These are phyloP conservation scores for Blera fallax DNA, from an alignment of 2,888 invertebrate species.

Conservation along the genomic window DNA sequence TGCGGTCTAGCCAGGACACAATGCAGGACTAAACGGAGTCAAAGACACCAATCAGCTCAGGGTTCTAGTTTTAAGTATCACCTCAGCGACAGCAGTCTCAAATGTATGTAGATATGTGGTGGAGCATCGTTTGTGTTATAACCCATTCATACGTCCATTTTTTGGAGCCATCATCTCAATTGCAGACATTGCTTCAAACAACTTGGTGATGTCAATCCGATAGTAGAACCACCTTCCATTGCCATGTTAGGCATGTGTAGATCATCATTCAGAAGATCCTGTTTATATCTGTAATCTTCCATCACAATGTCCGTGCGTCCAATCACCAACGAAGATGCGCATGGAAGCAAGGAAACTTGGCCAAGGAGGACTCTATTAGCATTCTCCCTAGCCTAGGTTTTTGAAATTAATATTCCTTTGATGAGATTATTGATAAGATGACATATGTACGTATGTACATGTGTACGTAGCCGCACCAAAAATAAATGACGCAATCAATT, in stretches of 20 bases:
- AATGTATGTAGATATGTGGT: constrained; percentile 93
- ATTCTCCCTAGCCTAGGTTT: background rate
- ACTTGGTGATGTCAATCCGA: constrained; percentile 82
- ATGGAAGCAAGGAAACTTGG: no score
- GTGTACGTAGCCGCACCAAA: no score
- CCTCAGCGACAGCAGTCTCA: constrained; percentile 92
- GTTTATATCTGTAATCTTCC: constrained; percentile 57
- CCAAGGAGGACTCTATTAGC: no score
- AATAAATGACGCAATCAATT: no score
- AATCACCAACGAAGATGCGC: no score
- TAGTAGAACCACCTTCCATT: constrained; percentile 74
- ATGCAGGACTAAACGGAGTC: constrained; percentile 96
- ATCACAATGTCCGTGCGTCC: no score
- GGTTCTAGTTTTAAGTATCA: constrained; percentile 88
- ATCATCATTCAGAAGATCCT: constrained; percentile 51
- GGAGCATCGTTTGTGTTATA: constrained; percentile 94
- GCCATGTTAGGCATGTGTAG: constrained; percentile 60
- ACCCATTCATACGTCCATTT: constrained; percentile 99
- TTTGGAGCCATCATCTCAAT: constrained; percentile 99
- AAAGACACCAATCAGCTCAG: constrained; percentile 95
- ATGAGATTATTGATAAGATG: background rate
- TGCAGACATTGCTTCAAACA: constrained; percentile 99
- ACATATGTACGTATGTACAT: no score
- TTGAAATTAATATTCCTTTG: background rate
- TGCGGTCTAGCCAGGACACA: constrained; percentile 99